phyloP scores from a whole-genome alignment of 2,113 vertebrate genomes.

The Dendrocopos noguchii region DNA sequence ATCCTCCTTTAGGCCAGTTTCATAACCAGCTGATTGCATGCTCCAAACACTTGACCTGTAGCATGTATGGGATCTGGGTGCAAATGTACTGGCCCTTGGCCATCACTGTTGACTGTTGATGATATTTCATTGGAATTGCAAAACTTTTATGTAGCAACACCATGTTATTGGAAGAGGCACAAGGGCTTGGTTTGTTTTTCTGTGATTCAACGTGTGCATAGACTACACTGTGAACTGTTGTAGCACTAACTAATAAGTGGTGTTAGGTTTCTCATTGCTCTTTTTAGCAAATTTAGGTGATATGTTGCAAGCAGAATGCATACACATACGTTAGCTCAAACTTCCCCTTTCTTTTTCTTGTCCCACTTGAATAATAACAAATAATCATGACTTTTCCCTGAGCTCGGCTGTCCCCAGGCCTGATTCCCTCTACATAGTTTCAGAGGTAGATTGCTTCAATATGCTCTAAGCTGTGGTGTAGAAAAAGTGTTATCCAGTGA shows the following conservation, averaged over 20 bases:
- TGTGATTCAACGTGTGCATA: background rate
- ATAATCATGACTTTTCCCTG: background rate
- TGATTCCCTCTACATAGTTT: background rate
- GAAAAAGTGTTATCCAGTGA: background rate
- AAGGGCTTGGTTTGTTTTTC: background rate
- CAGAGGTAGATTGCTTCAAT: conserved; percentile 21
- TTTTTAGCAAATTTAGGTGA: background rate
- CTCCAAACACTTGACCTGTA: background rate
- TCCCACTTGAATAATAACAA: conserved; percentile 11
- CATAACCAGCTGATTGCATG: background rate
- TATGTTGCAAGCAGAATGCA: background rate
- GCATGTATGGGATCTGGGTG: background rate
- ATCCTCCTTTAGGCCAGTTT: background rate
- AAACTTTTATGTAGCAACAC: conserved; percentile 42
- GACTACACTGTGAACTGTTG: background rate
- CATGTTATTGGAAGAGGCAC: background rate
- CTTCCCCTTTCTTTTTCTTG: background rate
- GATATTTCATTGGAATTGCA: conserved; percentile 12
- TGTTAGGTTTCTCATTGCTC: background rate
- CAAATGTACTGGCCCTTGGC: background rate
- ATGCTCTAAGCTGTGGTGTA: background rate
- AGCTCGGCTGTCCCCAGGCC: background rate
- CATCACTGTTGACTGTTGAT: background rate
- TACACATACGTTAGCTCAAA: background rate
- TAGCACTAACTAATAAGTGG: background rate